These are phyloP conservation scores for Lasioglossum albipes DNA, from an alignment of 1,140 invertebrate genomes.

Conservation along the genomic window DNA sequence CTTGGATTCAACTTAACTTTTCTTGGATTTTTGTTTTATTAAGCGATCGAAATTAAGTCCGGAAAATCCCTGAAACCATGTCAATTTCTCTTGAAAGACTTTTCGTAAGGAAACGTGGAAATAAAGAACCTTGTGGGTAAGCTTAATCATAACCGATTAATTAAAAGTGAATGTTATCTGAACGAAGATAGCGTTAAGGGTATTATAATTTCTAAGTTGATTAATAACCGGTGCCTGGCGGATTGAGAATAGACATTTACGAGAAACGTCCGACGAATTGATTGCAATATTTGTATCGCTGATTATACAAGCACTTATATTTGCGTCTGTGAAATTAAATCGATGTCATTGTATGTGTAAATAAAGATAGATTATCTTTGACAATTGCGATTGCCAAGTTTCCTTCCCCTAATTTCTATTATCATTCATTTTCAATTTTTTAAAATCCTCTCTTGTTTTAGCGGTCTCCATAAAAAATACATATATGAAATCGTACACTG, in stretches of 20 bases:
- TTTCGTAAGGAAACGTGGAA: slow-evolving; percentile 5
- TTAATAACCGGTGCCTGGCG: slow-evolving; percentile 32
- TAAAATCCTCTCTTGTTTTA: neutral
- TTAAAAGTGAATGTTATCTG: slow-evolving; percentile 9
- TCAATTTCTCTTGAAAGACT: slow-evolving; percentile 44
- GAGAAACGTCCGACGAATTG: slow-evolving; percentile 9
- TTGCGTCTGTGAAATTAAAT: slow-evolving; percentile 33
- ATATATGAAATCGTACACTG: neutral
- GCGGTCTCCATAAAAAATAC: neutral
- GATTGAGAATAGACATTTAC: neutral
- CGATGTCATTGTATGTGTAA: slow-evolving; percentile 40
- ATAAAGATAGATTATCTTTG: slow-evolving; percentile 45
- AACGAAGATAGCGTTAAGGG: neutral
- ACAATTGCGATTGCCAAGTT: neutral
- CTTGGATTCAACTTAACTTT: too few species aligned
- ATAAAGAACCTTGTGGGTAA: slow-evolving; percentile 7
- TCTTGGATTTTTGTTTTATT: too few species aligned
- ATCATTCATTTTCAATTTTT: too few species aligned
- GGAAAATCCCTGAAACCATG: slow-evolving; percentile 47
- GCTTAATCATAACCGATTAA: slow-evolving; percentile 2
- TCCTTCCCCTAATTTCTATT: neutral
- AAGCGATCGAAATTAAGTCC: slow-evolving; percentile 18
- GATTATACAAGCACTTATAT: slow-evolving; percentile 28
- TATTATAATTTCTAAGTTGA: slow-evolving; percentile 18
- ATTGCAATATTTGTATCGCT: slow-evolving; percentile 37